Base-by-base conservation (phyloP, 92 coral and sea anemone genomes). In the Nematostella vectensis region DNA sequence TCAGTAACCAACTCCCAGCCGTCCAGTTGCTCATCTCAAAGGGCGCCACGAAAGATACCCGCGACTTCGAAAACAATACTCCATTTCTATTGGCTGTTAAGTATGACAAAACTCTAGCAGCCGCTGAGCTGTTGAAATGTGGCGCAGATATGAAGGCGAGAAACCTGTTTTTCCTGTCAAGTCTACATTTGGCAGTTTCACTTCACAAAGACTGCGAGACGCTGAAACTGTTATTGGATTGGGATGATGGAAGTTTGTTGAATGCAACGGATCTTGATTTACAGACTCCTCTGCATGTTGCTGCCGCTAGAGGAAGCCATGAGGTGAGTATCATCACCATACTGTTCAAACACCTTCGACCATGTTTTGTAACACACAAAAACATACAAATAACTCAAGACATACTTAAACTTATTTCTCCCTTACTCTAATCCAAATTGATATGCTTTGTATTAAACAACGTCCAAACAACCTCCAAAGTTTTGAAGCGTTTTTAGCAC, bases 111-210 rank as follows among this genome's bases (percentile, higher is more conserved):
- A 75, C 58, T 31, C 80, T 80, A 39, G 77, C 77, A 0, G 94
- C 74, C 1, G 55, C 39, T 13, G 19, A 72, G 22, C 65, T 85
- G 27, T 58, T 85, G 22, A 70, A 85, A 8, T 52, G 48, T 13
- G 94, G 94, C 8, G 88, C 94, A n/a, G 53, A 80, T 57, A 39
- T 80, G 25, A 63, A 62, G 11, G 80, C 83, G 0, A 21, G 31
- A 2, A 80, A 81, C 31, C 38, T 72, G 2, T 12, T 11, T 1
- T 51, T 30, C 2, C 54, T 51, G 42, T 74, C 80, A 49, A 47
- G 77, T 22, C 63, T 85, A 55, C 94, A 85, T 57, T 42, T 75
- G 22, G 94, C 88, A 1, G 83, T 75, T 4, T 54, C 24, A 23
- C 6, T 6, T 33, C 8, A 22, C 31, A 47, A 45, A 12, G 17